Evolutionary conservation across 2,888 invertebrate species (phyloP).

Genomic region (Sarcophaga caerulescens): DNA sequence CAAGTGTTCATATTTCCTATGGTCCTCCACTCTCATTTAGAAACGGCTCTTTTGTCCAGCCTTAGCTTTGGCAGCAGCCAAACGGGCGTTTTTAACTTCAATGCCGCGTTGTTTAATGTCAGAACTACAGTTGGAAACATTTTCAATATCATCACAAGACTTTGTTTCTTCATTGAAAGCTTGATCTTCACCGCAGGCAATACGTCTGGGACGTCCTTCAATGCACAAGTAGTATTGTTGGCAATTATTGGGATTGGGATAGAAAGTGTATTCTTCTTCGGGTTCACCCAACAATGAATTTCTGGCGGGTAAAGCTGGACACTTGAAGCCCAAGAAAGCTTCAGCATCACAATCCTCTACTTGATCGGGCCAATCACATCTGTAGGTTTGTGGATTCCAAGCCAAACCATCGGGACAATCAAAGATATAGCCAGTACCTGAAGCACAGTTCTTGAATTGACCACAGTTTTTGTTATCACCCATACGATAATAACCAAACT

Average conservation of each 20-base stretch:
- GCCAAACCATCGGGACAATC: slow-evolving; percentile 93
- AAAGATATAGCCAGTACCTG: slow-evolving; percentile 87
- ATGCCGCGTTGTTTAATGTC: slow-evolving; percentile 73
- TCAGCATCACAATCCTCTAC: slow-evolving; percentile 91
- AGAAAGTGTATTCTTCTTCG: slow-evolving; percentile 81
- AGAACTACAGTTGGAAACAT: slow-evolving; percentile 87
- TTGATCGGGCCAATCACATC: slow-evolving; percentile 94
- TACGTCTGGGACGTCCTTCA: slow-evolving; percentile 87
- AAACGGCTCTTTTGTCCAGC: slow-evolving; percentile 47
- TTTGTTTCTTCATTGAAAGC: slow-evolving; percentile 89
- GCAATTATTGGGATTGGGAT: slow-evolving; percentile 85
- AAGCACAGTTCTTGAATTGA: slow-evolving; percentile 90
- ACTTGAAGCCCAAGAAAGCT: slow-evolving; percentile 89
- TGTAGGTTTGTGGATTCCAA: slow-evolving; percentile 86
- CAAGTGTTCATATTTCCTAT: slow-evolving; percentile 20
- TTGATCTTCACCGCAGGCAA: slow-evolving; percentile 88
- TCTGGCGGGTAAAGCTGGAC: slow-evolving; percentile 84
- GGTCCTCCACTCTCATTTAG: slow-evolving; percentile 47
- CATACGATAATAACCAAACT: slow-evolving; percentile 90
- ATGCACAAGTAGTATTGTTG: slow-evolving; percentile 91
- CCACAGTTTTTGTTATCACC: slow-evolving; percentile 88
- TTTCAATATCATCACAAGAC: slow-evolving; percentile 89
- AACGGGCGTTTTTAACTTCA: slow-evolving; percentile 77
- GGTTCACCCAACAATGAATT: slow-evolving; percentile 80
- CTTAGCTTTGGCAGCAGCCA: slow-evolving; percentile 69